Evolutionary conservation across 2,888 invertebrate species (phyloP).

Genomic region (Cantharis rustica): DNA sequence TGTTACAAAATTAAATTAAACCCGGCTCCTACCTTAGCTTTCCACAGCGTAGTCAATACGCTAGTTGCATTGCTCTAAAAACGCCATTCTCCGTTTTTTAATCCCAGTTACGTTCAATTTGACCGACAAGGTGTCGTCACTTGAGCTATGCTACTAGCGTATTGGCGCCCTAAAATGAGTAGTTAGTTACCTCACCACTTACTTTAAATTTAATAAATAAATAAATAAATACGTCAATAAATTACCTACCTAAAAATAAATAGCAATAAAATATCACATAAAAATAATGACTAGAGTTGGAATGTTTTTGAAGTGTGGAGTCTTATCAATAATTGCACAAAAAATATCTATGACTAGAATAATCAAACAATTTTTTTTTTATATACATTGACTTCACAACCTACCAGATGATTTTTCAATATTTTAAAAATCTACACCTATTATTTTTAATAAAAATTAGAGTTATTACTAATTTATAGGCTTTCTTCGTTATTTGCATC

Average conservation of each 20-base stretch:
- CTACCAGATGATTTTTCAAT: conserved; percentile 9
- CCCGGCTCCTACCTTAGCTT: background rate
- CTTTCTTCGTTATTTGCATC: background rate
- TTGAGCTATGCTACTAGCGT: no score
- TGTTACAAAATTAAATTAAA: background rate
- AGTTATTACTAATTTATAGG: conserved; percentile 1
- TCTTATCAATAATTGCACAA: background rate
- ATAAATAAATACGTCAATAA: background rate
- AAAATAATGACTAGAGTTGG: background rate
- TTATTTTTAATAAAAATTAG: background rate
- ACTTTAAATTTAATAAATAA: background rate
- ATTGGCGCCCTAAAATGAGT: background rate
- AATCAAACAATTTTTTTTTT: background rate
- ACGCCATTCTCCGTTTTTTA: no score
- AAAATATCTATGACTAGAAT: background rate
- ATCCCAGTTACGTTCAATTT: no score
- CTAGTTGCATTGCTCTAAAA: no score
- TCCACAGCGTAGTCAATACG: background rate
- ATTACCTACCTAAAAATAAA: background rate
- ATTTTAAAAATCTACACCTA: background rate
- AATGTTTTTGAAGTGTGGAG: conserved; percentile 1
- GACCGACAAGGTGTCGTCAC: no score
- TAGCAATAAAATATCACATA: background rate
- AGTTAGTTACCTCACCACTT: background rate
- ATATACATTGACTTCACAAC: conserved; percentile 9